Base-by-base conservation (phyloP, 2,888 invertebrate species). In the Melanotus villosus region DNA sequence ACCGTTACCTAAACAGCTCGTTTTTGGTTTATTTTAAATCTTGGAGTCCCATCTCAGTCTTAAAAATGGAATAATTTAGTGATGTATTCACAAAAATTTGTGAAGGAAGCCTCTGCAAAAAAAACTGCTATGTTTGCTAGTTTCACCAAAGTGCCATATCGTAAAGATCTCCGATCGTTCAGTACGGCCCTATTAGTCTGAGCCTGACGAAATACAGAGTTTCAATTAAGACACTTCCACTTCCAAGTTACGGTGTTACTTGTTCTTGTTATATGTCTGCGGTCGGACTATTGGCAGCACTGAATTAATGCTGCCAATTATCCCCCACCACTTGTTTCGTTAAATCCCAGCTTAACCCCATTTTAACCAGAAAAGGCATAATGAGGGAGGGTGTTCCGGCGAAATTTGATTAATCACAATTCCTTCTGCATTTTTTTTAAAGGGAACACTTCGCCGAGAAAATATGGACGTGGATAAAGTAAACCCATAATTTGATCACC, bases 221-320 rank as follows among this genome's bases (percentile, higher is more conserved):
- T 67, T 67, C 67, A 67, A 67, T 67, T 67, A 67, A 67, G 67
- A 67, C 59, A 60, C 57, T 67, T 62, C 67, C 32, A 62, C 54
- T 67, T 60, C 36, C 30, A 34, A 65, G 65, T 65, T 65, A 65
- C 65, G 19, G 52, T 56, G 34, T 34, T 56, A 38, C 54, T 62
- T 52, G 58, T 59, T 67, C 67, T 19, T 67, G 67, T 67, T 67
- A 67, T 67, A 62, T 62, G 50, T 67, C 62, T 60, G 67, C 60
- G 67, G 67, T 56, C 26, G 26, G 47, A 52, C 38, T 65, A 65
- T 65, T 59, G 57, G 41, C 65, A 65, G 43, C 50, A 52, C 59
- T 65, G 26, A 65, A 65, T 65, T 65, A 65, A 65, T 65, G 47
- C 50, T 59, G 34, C 58, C 65, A 65, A 65, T 65, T 65, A 57